phyloP scores from a whole-genome alignment of 2,113 vertebrate genomes.

The Pseudois nayaur region DNA sequence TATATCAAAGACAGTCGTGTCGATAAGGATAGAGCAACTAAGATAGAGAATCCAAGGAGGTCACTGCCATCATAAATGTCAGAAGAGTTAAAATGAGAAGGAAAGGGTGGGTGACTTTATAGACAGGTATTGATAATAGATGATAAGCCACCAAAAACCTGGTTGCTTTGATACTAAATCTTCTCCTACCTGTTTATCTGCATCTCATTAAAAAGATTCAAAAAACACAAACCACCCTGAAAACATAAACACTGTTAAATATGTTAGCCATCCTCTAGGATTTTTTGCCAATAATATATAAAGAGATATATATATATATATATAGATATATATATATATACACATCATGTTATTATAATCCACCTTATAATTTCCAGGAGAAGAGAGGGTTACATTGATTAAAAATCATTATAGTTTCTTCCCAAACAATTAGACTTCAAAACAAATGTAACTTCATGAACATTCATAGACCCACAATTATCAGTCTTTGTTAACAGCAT shows the following conservation, averaged over 20 bases:
- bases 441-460: conserved; percentile 73
- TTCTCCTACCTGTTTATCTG: neutral
- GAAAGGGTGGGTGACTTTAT: neutral
- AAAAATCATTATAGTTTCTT: conserved; percentile 70
- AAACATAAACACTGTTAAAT: neutral
- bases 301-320: conserved; percentile 22
- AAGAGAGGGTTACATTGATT: conserved; percentile 64
- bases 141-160: neutral
- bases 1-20: neutral
- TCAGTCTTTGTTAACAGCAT: conserved; percentile 49
- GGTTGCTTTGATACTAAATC: neutral
- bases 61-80: neutral
- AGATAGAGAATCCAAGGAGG: neutral
- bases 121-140: neutral
- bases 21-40: neutral
- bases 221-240: neutral
- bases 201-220: conserved; percentile 22
- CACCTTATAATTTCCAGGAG: conserved; percentile 57
- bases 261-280: neutral
- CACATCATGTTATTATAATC: conserved; percentile 45
- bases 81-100: neutral
- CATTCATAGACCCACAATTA: conserved; percentile 59
- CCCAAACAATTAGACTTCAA: conserved; percentile 75
- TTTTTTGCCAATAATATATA: conserved; percentile 6
- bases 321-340: neutral